phyloP scores from a whole-genome alignment of 2,113 vertebrate genomes.

The Lophotis ruficrista region DNA sequence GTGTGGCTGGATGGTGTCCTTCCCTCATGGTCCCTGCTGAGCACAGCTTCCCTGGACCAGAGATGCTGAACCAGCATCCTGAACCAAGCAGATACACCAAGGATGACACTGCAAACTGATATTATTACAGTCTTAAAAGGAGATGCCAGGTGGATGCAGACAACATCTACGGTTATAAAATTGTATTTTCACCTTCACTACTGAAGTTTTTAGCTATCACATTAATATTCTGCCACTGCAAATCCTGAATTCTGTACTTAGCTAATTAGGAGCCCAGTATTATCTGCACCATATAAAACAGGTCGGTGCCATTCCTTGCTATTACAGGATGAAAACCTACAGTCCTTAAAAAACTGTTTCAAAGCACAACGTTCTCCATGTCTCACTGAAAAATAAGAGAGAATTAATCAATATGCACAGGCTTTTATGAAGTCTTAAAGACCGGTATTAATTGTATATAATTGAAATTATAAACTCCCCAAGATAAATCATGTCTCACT shows the following conservation, averaged over 20 bases:
- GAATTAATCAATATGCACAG: background rate
- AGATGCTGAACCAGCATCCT: no score
- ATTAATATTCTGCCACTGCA: background rate
- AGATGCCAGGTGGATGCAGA: background rate
- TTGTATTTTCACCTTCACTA: background rate
- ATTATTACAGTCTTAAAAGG: background rate
- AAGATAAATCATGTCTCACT: constrained; percentile 10
- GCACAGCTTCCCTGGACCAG: background rate
- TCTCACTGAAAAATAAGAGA: background rate
- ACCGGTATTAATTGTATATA: constrained; percentile 31
- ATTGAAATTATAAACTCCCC: background rate
- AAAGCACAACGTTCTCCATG: background rate
- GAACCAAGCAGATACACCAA: background rate
- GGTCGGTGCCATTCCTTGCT: background rate
- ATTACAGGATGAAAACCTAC: background rate
- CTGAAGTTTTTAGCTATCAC: background rate
- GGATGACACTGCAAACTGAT: no score
- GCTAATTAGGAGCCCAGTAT: background rate
- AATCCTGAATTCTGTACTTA: background rate
- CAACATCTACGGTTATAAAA: background rate
- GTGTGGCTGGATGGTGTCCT: background rate
- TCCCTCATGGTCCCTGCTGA: background rate
- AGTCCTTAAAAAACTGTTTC: background rate
- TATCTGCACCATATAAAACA: background rate
- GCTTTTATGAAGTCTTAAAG: background rate